Evolutionary conservation across 2,888 invertebrate genomes (phyloP).

Genomic region (Xylota sylvarum): DNA sequence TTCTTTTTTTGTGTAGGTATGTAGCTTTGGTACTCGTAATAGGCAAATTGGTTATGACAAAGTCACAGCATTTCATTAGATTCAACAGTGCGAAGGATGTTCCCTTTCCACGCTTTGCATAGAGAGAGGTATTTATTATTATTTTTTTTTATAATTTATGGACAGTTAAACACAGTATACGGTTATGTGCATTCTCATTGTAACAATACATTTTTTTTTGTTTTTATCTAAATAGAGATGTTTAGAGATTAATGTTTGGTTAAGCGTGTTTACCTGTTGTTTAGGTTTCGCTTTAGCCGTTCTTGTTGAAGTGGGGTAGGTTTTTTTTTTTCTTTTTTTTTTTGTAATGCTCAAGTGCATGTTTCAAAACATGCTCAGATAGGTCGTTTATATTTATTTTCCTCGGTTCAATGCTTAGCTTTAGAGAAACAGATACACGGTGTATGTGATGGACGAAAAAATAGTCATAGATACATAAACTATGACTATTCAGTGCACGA

Average conservation of each 20-base stretch:
- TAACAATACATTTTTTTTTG: slow-evolving; percentile 39
- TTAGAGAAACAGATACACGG: slow-evolving; percentile 25
- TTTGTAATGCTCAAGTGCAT: slow-evolving; percentile 67
- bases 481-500: slow-evolving; percentile 47
- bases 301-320: slow-evolving; percentile 6
- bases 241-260: slow-evolving; percentile 74
- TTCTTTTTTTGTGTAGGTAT: no score
- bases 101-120: slow-evolving; percentile 42
- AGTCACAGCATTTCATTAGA: slow-evolving; percentile 74
- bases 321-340: neutral
- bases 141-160: slow-evolving; percentile 63
- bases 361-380: slow-evolving; percentile 51
- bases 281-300: slow-evolving; percentile 33
- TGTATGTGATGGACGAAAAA: slow-evolving; percentile 8
- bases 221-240: slow-evolving; percentile 68
- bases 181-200: slow-evolving; percentile 71
- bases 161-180: slow-evolving; percentile 75
- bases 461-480: slow-evolving; percentile 15
- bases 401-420: slow-evolving; percentile 58
- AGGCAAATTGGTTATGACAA: slow-evolving; percentile 71
- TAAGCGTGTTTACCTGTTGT: slow-evolving; percentile 64
- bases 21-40: slow-evolving; percentile 26
- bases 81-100: slow-evolving; percentile 67
- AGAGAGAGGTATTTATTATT: slow-evolving; percentile 4
- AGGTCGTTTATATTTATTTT: slow-evolving; percentile 61